These are phyloP conservation scores for Whitmania pigra DNA, from an alignment of 1,140 invertebrate species.

Conservation along the genomic window DNA sequence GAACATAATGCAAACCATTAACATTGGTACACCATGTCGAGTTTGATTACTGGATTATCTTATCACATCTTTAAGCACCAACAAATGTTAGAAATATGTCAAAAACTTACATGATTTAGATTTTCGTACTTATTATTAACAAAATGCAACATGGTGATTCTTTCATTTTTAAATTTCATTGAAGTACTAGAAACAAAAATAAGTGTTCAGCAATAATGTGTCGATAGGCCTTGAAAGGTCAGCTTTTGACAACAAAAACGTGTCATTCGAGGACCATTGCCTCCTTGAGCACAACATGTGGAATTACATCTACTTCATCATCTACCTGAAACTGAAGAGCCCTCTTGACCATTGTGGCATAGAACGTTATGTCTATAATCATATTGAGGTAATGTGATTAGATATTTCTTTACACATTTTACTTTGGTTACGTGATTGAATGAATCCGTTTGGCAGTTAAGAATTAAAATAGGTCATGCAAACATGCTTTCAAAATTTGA, in stretches of 20 bases:
- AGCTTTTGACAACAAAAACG: slow-evolving; percentile 94
- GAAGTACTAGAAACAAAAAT: not conserved
- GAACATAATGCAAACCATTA: not conserved
- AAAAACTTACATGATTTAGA: no score
- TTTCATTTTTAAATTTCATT: not conserved
- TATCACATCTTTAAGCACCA: no score
- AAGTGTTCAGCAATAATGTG: not conserved
- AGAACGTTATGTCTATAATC: slow-evolving; percentile 89
- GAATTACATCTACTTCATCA: slow-evolving; percentile 98
- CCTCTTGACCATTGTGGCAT: slow-evolving; percentile 98
- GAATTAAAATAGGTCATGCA: no score
- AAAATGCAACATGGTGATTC: not conserved
- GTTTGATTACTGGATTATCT: not conserved
- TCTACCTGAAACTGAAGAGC: slow-evolving; percentile 89
- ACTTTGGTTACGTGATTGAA: not conserved
- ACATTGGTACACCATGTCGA: not conserved
- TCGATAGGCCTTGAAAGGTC: slow-evolving; percentile 70
- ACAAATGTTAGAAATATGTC: no score
- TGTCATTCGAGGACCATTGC: slow-evolving; percentile 95
- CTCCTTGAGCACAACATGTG: slow-evolving; percentile 98
- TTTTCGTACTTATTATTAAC: no score
- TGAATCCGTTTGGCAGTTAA: no score
- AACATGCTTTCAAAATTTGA: no score
- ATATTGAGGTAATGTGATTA: slow-evolving; percentile 62
- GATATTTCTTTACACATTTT: not conserved